Percentiles rank a stretch among this genome's conserved stretches.
phyloP scores from a whole-genome alignment of 2,888 invertebrate species.

The Eupithecia subumbrata region DNA sequence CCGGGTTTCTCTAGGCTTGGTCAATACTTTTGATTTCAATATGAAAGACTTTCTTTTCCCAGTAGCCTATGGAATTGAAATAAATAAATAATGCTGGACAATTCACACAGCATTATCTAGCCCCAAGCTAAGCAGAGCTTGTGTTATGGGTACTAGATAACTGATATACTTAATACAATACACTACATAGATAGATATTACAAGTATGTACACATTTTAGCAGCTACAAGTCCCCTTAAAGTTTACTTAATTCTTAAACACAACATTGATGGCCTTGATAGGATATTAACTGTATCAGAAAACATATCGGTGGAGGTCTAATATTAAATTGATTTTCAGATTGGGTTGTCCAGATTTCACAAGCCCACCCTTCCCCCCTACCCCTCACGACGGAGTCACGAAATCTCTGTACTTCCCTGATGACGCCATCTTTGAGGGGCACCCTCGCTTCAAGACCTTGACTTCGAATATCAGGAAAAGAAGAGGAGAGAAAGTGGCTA shows the following conservation, averaged over 20 bases:
- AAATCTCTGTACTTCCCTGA: conserved; percentile 96
- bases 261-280: too few species aligned
- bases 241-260: background rate
- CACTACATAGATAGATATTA: too few species aligned
- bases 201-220: too few species aligned
- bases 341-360: conserved; percentile 96
- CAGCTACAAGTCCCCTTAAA: background rate
- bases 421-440: conserved; percentile 96
- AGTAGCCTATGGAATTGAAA: too few species aligned
- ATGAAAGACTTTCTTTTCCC: background rate
- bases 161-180: too few species aligned
- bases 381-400: conserved; percentile 88
- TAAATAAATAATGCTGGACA: too few species aligned
- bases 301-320: background rate
- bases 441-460: conserved; percentile 97
- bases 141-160: too few species aligned
- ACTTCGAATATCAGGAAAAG: conserved; percentile 96
- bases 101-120: too few species aligned
- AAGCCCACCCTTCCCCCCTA: conserved; percentile 86
- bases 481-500: conserved; percentile 97
- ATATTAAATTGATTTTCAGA: conserved; percentile 66
- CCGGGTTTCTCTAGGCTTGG: background rate
- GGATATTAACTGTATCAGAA: background rate
- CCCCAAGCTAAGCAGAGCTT: too few species aligned
- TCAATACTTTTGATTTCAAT: background rate